Evolutionary conservation across 2,888 invertebrate species (phyloP).

Genomic region (Rhingia rostrata): DNA sequence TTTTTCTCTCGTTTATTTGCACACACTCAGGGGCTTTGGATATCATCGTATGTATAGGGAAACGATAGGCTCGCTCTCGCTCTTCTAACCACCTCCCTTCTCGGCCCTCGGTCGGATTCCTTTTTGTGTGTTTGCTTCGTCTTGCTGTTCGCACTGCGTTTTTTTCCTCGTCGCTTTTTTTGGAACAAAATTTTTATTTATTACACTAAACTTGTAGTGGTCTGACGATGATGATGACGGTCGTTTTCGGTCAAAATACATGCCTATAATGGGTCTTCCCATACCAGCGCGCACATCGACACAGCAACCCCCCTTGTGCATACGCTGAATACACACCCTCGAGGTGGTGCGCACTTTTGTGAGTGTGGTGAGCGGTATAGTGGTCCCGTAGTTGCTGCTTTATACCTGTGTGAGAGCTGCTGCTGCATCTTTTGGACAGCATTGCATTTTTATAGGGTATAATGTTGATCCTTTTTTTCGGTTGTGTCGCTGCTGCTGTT

Average conservation of each 20-base stretch:
- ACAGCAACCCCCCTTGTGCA: slow-evolving; percentile 27
- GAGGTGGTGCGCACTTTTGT: slow-evolving; percentile 46
- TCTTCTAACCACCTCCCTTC: slow-evolving; percentile 68
- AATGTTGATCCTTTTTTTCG: slow-evolving; percentile 72
- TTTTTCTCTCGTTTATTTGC: slow-evolving; percentile 74
- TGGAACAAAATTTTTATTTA: slow-evolving; percentile 72
- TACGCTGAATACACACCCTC: slow-evolving; percentile 26
- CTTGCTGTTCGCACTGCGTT: slow-evolving; percentile 50
- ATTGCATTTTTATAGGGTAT: slow-evolving; percentile 74
- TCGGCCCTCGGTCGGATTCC: slow-evolving; percentile 47
- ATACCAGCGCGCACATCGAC: slow-evolving; percentile 46
- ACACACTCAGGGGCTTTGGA: slow-evolving; percentile 66
- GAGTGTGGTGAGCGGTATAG: slow-evolving; percentile 27
- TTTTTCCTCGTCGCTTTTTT: slow-evolving; percentile 50
- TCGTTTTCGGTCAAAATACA: slow-evolving; percentile 75
- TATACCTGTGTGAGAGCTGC: slow-evolving; percentile 71
- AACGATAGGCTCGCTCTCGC: slow-evolving; percentile 67
- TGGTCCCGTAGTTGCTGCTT: slow-evolving; percentile 43
- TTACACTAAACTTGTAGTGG: slow-evolving; percentile 75
- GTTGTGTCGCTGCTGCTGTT: slow-evolving; percentile 34
- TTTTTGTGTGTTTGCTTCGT: slow-evolving; percentile 67
- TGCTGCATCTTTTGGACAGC: slow-evolving; percentile 72
- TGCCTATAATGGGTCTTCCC: slow-evolving; percentile 72
- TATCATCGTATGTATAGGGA: slow-evolving; percentile 51
- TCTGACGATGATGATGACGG: slow-evolving; percentile 74